Evolutionary conservation across 1,140 invertebrate species (phyloP), one percentile per base, ranked within the genome.

Genomic region (Phthorimaea operculella): DNA sequence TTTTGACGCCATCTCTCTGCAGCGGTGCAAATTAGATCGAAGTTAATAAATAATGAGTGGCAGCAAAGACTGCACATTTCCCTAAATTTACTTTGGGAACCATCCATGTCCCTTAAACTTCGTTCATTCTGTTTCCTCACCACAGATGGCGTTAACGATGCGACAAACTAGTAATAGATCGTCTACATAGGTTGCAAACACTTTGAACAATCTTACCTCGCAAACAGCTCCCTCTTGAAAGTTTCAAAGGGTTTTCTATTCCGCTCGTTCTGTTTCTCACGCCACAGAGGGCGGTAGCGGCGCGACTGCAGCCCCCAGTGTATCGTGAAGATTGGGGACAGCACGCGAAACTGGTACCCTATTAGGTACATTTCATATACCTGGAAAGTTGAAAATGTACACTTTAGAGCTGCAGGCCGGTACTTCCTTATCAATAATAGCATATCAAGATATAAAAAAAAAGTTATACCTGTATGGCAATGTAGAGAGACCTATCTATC

Each of bases 351-450:
- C 70, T 93, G 90, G 79, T 94, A 97, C 2, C 96, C 95, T 39
- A 94, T 92, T 16, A 97, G 89, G 74, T 92, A 94, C 93, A 97
- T 96, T 85, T 98, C 96, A 85, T 97, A 97, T 0, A 96, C 94
- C 95, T 97, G 86, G 1, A 87, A 14, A 28, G 8, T 39, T 10
- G 36, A 39, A 28, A 4, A 4, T 28, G 21, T 28, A 28, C 21
- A 28, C 2, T 28, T 28, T 28, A 28, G 2, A 28, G 2, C 21
- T 28, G 21, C 21, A 28, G 21, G 21, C 6, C 2, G 6, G 21
- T 28, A 6, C 21, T 4, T 28, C 2, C 2, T 28, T 4, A 6
- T 2, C 21, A 28, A 28, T 28, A 2, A 28, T 4, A 28, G 2
- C 21, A 28, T 6, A 4, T 4, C 2, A 28, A 28, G 2, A 2